Conservation (phyloP, 2,797 vertebrate genomes). For the Salmo trutta region DNA sequence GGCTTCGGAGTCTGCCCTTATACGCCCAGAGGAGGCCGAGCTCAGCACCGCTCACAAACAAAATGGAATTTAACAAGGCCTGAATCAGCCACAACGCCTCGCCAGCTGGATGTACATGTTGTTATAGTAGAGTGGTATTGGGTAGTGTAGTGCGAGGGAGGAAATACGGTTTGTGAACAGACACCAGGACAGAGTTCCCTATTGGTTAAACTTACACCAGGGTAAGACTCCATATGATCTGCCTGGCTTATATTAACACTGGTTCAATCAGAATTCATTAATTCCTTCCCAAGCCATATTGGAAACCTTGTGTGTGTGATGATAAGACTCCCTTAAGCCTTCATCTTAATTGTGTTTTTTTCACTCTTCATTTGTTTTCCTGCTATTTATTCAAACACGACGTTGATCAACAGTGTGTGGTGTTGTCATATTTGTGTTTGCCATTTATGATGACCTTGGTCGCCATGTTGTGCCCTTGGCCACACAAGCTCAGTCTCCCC, state of each 20-base stretch:
- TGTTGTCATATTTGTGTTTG: background rate
- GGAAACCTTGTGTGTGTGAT: slow-evolving; percentile 9
- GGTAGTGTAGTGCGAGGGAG: slow-evolving; percentile 7
- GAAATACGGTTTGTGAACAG: slow-evolving; percentile 30
- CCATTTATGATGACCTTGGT: background rate
- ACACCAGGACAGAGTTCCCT: background rate
- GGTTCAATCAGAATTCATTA: slow-evolving; percentile 9
- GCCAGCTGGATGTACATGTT: slow-evolving; percentile 40
- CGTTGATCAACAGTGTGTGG: background rate
- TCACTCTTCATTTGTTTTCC: background rate
- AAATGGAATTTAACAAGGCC: slow-evolving; percentile 75
- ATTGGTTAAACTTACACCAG: slow-evolving; percentile 3
- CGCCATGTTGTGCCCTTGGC: background rate
- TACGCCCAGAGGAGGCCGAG: slow-evolving; percentile 70
- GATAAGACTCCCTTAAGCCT: background rate
- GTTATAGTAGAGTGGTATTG: slow-evolving; percentile 17
- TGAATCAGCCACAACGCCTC: slow-evolving; percentile 61
- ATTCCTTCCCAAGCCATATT: slow-evolving; percentile 1
- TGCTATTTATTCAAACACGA: background rate
- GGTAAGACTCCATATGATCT: slow-evolving; percentile 26
- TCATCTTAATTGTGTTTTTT: background rate
- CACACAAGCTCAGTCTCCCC: background rate
- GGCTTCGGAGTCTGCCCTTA: slow-evolving; percentile 63
- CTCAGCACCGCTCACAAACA: slow-evolving; percentile 53
- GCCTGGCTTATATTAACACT: slow-evolving; percentile 14